phyloP scores from a whole-genome alignment of 2,113 vertebrate species.

The Clarias gariepinus region DNA sequence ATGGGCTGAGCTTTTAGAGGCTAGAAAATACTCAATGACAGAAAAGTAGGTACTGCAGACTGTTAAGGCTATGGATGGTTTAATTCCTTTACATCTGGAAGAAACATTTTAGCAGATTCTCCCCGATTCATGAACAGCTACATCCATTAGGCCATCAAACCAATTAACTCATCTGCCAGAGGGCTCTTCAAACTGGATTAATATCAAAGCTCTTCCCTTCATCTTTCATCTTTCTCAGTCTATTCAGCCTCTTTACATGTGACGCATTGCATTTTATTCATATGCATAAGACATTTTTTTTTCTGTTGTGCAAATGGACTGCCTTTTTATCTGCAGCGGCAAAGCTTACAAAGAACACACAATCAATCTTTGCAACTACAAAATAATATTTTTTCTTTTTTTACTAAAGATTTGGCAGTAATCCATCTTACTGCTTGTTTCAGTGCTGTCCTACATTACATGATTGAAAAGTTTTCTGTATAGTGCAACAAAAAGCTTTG shows the following conservation, averaged over 20 bases:
- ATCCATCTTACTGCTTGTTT: background rate
- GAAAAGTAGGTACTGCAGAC: background rate
- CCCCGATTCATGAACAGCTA: background rate
- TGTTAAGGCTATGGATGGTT: background rate
- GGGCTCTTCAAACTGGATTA: background rate
- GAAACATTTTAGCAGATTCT: background rate
- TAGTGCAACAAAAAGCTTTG: background rate
- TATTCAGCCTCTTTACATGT: background rate
- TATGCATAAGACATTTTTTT: background rate
- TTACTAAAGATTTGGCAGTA: background rate
- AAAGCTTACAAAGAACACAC: background rate
- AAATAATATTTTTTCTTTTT: background rate
- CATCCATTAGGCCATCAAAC: conserved; percentile 9
- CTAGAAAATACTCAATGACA: background rate
- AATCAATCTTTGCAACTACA: background rate
- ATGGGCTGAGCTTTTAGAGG: background rate
- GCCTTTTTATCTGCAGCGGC: background rate
- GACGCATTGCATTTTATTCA: background rate
- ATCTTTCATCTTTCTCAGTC: conserved; percentile 6
- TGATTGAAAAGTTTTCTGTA: background rate
- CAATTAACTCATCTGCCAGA: conserved; percentile 1
- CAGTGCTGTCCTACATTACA: background rate
- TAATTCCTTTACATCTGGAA: background rate
- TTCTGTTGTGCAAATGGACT: background rate
- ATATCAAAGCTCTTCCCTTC: conserved; percentile 1